These are phyloP conservation scores for Nannoperca obscura DNA, from an alignment of 2,797 vertebrate genomes.

Conservation along the genomic window DNA sequence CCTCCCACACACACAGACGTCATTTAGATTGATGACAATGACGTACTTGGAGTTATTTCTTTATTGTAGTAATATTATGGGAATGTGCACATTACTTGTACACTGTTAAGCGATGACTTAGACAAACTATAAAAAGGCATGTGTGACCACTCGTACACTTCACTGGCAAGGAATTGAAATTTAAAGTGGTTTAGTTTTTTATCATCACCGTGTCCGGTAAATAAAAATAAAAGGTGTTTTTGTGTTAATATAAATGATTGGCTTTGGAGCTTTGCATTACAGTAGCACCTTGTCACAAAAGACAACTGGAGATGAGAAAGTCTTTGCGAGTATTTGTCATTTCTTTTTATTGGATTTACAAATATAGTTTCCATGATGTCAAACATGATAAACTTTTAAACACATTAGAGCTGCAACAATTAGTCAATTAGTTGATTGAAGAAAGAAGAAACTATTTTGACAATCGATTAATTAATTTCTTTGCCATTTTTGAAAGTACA, in stretches of 20 bases:
- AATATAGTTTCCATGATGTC: conserved; percentile 35
- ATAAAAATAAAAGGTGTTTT: not conserved
- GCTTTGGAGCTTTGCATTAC: not conserved
- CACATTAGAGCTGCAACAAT: too few relatives aligned
- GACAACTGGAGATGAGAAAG: not conserved
- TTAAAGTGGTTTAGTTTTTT: not conserved
- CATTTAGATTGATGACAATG: conserved; percentile 67
- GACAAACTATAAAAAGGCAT: not conserved
- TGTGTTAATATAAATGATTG: not conserved
- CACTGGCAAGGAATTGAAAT: not conserved
- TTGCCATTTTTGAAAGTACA: too few relatives aligned
- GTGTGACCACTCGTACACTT: not conserved
- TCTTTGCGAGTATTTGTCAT: not conserved
- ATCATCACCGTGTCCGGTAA: not conserved
- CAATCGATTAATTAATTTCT: too few relatives aligned
- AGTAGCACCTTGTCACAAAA: not conserved
- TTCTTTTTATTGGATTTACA: conserved; percentile 48
- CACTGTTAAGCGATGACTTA: not conserved
- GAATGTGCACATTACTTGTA: conserved; percentile 40
- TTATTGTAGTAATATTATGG: conserved; percentile 35
- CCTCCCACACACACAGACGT: conserved; percentile 32
- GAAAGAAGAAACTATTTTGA: too few relatives aligned
- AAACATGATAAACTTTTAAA: too few relatives aligned
- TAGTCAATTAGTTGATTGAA: too few relatives aligned
- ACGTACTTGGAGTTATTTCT: conserved; percentile 67